Evolutionary conservation across 2,888 invertebrate species (phyloP), one percentile per base, ranked within the genome.

Genomic region (Mythimna ferrago): DNA sequence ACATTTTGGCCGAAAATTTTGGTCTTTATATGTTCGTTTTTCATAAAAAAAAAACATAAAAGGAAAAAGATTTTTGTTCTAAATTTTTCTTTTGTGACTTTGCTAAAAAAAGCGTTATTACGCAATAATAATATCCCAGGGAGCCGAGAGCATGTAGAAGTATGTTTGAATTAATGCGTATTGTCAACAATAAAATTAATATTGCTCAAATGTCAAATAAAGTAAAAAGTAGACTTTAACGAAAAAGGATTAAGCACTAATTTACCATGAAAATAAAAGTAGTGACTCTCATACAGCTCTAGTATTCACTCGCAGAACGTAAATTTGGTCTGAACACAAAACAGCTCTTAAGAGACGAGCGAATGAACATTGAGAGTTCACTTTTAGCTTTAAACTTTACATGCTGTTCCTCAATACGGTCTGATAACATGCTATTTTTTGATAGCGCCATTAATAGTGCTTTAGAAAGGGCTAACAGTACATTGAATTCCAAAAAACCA

Each of bases 321-420:
- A 80, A 80, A 80, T 78, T 71, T 70, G 41, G 63, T n/a, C 57
- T 53, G 66, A 78, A 57, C 69, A 82, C 69, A 65, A 82, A 80
- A 82, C 69, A 78, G 65, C 73, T 73, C 26, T 71, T 70, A 69
- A 19, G 61, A 78, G 69, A 67, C 78, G 61, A 68, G 66, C 58
- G 53, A 72, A 51, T 66, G 65, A 70, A 70, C 61, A 66, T 61
- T 66, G 53, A 61, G 56, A 60, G 56, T 56, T 72, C 62, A 76
- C 58, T 76, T 72, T 68, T 67, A 63, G 48, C 51, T 71, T 57
- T 72, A 64, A 81, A 38, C 57, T 67, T 66, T 58, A 57, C 61
- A 76, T 21, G 19, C 35, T 61, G 44, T 48, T 38, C 21, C 26
- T 51, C 7, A 63, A 58, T 26, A 60, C 21, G 51, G 41, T 35